A percentile compares a stretch with the other conserved stretches of the same genome.
Evolutionary conservation across 2,113 vertebrate species (phyloP).

Genomic region (Rhea americana): DNA sequence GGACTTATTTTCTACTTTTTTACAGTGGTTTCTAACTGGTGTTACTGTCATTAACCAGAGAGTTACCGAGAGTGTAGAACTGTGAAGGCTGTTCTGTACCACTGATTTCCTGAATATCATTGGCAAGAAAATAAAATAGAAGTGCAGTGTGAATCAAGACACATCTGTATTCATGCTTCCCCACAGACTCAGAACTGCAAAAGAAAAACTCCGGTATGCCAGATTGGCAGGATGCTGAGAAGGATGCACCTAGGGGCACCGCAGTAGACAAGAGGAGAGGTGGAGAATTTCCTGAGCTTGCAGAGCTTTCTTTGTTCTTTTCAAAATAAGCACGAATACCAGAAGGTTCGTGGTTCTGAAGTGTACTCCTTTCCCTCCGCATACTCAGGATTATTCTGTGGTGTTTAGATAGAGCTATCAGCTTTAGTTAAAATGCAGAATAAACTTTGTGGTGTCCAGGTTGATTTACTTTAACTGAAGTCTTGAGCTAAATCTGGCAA

Average conservation of each 20-base stretch:
- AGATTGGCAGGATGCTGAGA: not conserved
- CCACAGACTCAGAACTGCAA: not conserved
- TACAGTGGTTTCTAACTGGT: not conserved
- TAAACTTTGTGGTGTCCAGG: not conserved
- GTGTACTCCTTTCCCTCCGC: not conserved
- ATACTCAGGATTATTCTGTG: not conserved
- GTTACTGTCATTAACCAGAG: not conserved
- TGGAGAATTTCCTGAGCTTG: not conserved
- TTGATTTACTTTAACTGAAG: not conserved
- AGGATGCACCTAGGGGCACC: not conserved
- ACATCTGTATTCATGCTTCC: not conserved
- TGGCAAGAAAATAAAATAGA: not conserved
- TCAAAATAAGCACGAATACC: not conserved
- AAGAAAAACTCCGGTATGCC: not conserved
- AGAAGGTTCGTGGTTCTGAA: not conserved
- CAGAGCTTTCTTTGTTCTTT: not conserved
- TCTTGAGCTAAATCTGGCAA: not conserved
- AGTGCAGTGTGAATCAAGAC: not conserved
- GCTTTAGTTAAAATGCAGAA: not conserved
- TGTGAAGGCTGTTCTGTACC: not conserved
- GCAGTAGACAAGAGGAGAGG: not conserved
- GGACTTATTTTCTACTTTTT: not conserved
- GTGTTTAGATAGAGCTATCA: not conserved
- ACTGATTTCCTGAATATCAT: not conserved
- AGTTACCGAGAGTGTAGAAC: rapidly evolving